Evolutionary conservation across 1,140 invertebrate species (phyloP), one percentile per base, ranked within the genome.

Genomic region (Aphelinus certus): DNA sequence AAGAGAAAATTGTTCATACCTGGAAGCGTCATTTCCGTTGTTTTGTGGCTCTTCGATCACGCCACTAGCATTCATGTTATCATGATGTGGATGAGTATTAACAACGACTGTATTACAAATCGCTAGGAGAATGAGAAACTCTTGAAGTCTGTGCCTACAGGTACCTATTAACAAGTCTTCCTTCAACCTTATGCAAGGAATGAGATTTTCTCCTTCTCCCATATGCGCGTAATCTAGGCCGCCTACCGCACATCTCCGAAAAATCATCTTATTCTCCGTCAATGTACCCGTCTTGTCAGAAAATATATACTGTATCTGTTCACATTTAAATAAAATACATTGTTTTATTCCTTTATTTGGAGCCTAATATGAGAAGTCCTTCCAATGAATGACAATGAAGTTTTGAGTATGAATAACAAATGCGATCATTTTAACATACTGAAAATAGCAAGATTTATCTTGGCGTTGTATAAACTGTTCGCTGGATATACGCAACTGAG

Each of bases 221-320:
- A 91, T 90, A 84, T 96, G 95, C 79, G 94, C 93, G 79, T 97
- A 98, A 86, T 98, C 96, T 4, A 94, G 91, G 0, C 96, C 96
- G 46, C 92, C 94, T 9, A 99, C 94, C 0, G 94, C 92, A 85
- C 97, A 98, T 63, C 94, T 89, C 60, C 95, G 90, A 85, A 99
- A 99, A 73, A 98, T 91, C 97, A 99, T 99, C 86, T 96, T 95
- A 85, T 99, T 99, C 86, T 99, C 97, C 6, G 98, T 99, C 26
- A 99, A 88, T 2, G 97, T 99, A 4, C 98, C 97, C 1, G 97
- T 99, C 86, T 99, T 99, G 85, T 99, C 98, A 7, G 95, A 98
- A 88, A 99, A 98, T 62, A 99, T 91, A 83, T 98, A 98, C 82
- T 97, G 94, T 47, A 99, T 93, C 90, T 93, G 81, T 6, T 80